Base-by-base conservation (phyloP, 2,113 vertebrate species). In the Myrmophylax atrothorax region DNA sequence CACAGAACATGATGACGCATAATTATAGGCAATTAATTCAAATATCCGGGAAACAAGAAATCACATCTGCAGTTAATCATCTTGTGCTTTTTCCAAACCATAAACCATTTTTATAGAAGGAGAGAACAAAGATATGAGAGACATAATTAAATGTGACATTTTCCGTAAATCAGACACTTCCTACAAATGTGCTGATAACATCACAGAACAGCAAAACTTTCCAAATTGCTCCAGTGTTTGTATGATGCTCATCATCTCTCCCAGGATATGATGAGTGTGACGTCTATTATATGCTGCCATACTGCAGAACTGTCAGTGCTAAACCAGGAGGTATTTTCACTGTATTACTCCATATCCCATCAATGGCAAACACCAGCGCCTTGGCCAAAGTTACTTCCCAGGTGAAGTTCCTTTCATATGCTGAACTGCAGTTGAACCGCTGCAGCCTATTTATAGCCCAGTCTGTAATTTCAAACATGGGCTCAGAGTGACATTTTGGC, bases 41-140 rank as follows among this genome's bases (percentile, higher is more conserved):
- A 92, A 70, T 91, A 91, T 82, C 69, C 40, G 10, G 58, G 85
- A 96, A 93, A 90, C 33, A 60, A 92, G 89, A 88, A 90, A 63
- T 75, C 91, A 89, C 89, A 96, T 96, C 90, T 94, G 89, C 87
- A 92, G 80, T 94, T 83, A 95, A 94, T 95, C 60, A 94, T 77
- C 72, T 86, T 33, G 37, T 94, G 77, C 93, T 90, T 93, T 82
- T 92, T 84, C 72, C 67, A 85, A 90, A 53, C 52, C 59, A 63
- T 46, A 91, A 68, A 84, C 88, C 52, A 86, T 90, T 89, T 92
- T 56, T 66, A 62, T 76, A 84, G 88, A 79, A 56, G 56, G 77
- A 84, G 73, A 87, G 74, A 79, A 76, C 58, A 87, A 74, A 83
- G 72, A 86, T 25, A n/a, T 9, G 16, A 73, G 58, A 82, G 75